phyloP scores from a whole-genome alignment of 2,797 vertebrate genomes.

The Periophthalmus magnuspinnatus region DNA sequence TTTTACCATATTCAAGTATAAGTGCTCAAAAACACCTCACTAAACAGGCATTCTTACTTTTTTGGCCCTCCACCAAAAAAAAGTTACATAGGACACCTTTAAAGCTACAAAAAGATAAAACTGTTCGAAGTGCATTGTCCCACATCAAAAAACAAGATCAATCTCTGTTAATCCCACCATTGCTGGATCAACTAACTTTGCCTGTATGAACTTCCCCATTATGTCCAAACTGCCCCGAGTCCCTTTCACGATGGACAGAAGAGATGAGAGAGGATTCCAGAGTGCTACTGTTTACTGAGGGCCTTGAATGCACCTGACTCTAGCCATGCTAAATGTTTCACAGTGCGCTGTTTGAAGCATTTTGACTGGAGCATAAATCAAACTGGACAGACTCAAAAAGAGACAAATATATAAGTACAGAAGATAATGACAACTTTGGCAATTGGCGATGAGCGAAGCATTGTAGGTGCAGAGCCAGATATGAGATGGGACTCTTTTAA shows the following conservation, averaged over 20 bases:
- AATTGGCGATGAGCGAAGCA: background rate
- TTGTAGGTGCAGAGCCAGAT: background rate
- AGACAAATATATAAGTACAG: background rate
- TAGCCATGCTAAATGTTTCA: constrained; percentile 6
- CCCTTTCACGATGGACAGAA: constrained; percentile 38
- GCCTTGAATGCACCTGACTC: constrained; percentile 31
- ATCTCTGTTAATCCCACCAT: background rate
- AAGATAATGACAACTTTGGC: background rate
- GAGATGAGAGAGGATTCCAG: constrained; percentile 35
- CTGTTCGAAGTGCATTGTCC: background rate
- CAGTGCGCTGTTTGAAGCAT: background rate
- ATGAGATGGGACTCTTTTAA: background rate
- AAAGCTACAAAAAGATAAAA: background rate
- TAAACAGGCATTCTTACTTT: no score
- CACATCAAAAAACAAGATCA: background rate
- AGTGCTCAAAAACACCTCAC: no score
- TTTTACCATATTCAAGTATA: no score
- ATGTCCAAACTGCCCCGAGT: constrained; percentile 40
- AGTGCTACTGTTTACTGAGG: constrained; percentile 32
- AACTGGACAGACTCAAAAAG: background rate
- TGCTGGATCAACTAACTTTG: background rate
- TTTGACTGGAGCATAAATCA: background rate
- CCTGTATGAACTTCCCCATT: constrained; percentile 31
- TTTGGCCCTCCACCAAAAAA: no score
- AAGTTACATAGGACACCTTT: no score